These are phyloP conservation scores for Hipposideros armiger DNA, from an alignment of 2,113 vertebrate genomes.

Conservation along the genomic window DNA sequence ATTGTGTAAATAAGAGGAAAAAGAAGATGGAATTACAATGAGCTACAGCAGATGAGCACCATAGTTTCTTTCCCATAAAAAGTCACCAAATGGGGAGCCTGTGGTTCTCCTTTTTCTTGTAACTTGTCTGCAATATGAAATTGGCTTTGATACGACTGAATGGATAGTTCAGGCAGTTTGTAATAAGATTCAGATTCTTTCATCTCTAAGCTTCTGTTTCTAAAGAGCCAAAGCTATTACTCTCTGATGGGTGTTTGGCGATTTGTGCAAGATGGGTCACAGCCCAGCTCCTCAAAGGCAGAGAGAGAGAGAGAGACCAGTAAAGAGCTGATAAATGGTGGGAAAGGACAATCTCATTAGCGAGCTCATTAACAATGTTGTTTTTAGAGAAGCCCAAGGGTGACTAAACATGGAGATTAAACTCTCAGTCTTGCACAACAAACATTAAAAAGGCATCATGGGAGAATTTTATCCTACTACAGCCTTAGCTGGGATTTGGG, in stretches of 20 bases:
- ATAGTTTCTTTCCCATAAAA: constrained; percentile 47
- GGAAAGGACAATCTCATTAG: constrained; percentile 59
- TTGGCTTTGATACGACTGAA: constrained; percentile 69
- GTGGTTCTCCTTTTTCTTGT: constrained; percentile 10
- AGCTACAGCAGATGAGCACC: not conserved
- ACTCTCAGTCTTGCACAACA: constrained; percentile 33
- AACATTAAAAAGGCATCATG: not conserved
- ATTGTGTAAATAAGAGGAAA: constrained; percentile 69
- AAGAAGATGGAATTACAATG: constrained; percentile 32
- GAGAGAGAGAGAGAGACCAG: constrained; percentile 3
- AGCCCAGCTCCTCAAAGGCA: constrained; percentile 50
- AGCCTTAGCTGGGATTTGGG: not conserved
- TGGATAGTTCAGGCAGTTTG: constrained; percentile 34
- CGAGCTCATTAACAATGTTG: constrained; percentile 47
- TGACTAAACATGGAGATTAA: constrained; percentile 36
- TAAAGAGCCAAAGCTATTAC: constrained; percentile 69
- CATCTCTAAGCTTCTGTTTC: constrained; percentile 50
- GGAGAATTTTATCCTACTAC: not conserved
- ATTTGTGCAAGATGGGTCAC: constrained; percentile 66
- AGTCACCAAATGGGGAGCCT: not conserved
- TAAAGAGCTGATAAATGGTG: constrained; percentile 58
- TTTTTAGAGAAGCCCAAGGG: constrained; percentile 57
- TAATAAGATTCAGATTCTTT: constrained; percentile 68
- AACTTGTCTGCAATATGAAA: constrained; percentile 58
- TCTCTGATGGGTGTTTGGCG: constrained; percentile 61